Evolutionary conservation across 2,113 vertebrate species (phyloP).

Genomic region (Grammomys surdaster): DNA sequence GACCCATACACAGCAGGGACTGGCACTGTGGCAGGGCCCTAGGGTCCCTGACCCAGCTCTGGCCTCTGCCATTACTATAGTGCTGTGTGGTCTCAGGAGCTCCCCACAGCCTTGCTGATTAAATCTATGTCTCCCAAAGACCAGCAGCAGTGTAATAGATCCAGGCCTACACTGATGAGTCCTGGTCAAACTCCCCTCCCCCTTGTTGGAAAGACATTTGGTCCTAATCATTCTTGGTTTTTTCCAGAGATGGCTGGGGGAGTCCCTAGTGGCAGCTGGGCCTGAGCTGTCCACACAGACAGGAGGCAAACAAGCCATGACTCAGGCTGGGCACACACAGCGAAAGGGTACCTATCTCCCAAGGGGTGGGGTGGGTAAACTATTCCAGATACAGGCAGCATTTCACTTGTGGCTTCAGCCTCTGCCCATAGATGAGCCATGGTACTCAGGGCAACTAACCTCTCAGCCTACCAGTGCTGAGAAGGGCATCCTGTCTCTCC

Average conservation of each 20-base stretch:
- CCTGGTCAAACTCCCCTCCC: not conserved
- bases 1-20: not conserved
- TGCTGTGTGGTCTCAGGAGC: not conserved
- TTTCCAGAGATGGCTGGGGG: slow-evolving; percentile 38
- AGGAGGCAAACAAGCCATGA: slow-evolving; percentile 66
- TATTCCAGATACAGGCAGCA: not conserved
- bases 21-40: not conserved
- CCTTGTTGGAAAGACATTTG: not conserved
- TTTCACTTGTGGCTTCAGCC: not conserved
- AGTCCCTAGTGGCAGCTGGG: slow-evolving; percentile 56
- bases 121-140: not conserved
- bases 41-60: not conserved
- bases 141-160: not conserved
- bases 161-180: not conserved
- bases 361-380: not conserved
- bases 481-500: not conserved
- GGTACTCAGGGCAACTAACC: not conserved
- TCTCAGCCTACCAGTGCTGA: not conserved
- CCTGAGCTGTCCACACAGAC: slow-evolving; percentile 41
- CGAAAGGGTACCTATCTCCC: not conserved
- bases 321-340: slow-evolving; percentile 52
- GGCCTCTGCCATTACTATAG: not conserved
- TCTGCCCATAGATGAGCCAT: no score
- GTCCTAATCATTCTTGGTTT: slow-evolving; percentile 69
- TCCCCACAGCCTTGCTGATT: not conserved